A percentile compares a stretch with the other conserved stretches of the same genome.
Evolutionary conservation across 2,888 invertebrate genomes (phyloP).

Genomic region (Sesia apiformis): DNA sequence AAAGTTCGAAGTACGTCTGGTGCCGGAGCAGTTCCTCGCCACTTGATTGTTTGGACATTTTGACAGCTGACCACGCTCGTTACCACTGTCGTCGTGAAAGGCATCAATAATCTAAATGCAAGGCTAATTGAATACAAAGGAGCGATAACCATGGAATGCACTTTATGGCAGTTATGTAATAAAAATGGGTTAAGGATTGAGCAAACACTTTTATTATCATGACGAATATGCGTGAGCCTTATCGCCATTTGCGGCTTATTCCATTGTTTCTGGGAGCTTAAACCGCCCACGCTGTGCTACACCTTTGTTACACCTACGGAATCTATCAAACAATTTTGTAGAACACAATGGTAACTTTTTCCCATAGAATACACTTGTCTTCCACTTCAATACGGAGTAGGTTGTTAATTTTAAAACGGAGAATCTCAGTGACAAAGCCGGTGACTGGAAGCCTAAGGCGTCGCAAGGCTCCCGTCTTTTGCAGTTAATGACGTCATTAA

Average conservation of each 20-base stretch:
- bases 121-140: slow-evolving; percentile 74
- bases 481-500: slow-evolving; percentile 70
- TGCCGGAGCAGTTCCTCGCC: slow-evolving; percentile 20
- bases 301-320: slow-evolving; percentile 12
- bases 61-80: slow-evolving; percentile 73
- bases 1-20: not conserved
- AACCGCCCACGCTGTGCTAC: slow-evolving; percentile 19
- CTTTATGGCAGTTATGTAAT: slow-evolving; percentile 54
- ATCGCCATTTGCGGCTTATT: slow-evolving; percentile 27
- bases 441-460: slow-evolving; percentile 26
- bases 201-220: slow-evolving; percentile 12
- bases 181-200: slow-evolving; percentile 27
- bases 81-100: slow-evolving; percentile 71
- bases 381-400: slow-evolving; percentile 4
- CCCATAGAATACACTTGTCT: slow-evolving; percentile 1
- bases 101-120: slow-evolving; percentile 68
- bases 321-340: slow-evolving; percentile 9
- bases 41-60: slow-evolving; percentile 71
- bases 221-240: slow-evolving; percentile 9
- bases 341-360: slow-evolving; percentile 4
- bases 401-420: slow-evolving; percentile 5
- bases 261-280: slow-evolving; percentile 29
- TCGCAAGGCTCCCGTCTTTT: slow-evolving; percentile 42
- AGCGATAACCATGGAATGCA: slow-evolving; percentile 63
- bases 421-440: slow-evolving; percentile 26